Evolutionary conservation across 2,113 vertebrate species (phyloP).

Genomic region (Rhegmatorhina hoffmannsi): DNA sequence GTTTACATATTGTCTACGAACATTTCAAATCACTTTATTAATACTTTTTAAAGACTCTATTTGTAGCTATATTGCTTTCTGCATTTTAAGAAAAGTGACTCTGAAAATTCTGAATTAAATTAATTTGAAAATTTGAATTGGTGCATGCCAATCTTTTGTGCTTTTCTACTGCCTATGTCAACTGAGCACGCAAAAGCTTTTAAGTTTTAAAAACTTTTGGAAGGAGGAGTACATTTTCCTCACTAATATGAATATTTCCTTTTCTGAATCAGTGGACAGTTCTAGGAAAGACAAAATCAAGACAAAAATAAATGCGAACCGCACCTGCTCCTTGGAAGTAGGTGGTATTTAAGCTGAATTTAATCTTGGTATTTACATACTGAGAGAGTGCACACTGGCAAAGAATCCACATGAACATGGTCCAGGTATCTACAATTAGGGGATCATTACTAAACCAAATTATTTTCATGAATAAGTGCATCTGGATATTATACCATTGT

Average conservation of each 20-base stretch:
- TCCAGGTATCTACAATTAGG: conserved; percentile 20
- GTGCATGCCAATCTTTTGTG: neutral
- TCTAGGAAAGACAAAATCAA: neutral
- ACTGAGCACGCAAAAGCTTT: neutral
- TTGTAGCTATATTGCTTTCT: neutral
- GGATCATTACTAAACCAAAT: conserved; percentile 36
- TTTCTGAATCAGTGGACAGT: neutral
- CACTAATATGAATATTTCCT: neutral
- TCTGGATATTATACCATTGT: neutral
- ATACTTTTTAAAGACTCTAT: neutral
- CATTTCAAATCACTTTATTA: neutral
- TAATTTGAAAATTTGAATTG: neutral
- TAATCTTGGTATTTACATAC: conserved; percentile 17
- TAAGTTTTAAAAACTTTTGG: neutral
- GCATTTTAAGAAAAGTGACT: neutral
- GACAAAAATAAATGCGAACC: neutral
- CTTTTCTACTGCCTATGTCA: neutral
- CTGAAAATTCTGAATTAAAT: neutral
- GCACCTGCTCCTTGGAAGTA: neutral
- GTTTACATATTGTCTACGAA: neutral
- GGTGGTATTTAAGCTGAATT: conserved; percentile 22
- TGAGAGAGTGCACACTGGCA: neutral
- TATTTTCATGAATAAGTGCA: neutral
- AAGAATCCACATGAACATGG: neutral
- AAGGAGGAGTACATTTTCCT: neutral